Conservation (phyloP, 2,113 vertebrate genomes). For the Gnathonemus longibarbis region DNA sequence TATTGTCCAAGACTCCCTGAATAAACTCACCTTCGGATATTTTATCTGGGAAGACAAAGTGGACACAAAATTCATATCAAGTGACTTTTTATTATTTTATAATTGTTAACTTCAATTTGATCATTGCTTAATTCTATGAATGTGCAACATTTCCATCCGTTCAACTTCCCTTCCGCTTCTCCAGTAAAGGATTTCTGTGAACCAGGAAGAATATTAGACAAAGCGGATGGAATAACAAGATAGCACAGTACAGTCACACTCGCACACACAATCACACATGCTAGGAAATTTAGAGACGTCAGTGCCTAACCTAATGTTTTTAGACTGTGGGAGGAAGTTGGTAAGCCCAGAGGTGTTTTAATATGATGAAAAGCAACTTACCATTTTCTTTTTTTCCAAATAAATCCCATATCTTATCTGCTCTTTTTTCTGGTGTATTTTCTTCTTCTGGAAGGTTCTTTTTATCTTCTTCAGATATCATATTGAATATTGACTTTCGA, state of each 20-base stretch:
- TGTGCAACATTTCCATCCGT: neutral
- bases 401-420: conserved; percentile 75
- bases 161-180: neutral
- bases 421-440: conserved; percentile 74
- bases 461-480: conserved; percentile 69
- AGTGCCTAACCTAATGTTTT: neutral
- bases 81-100: neutral
- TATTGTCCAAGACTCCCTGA: conserved; percentile 77
- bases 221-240: neutral
- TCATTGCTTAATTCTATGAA: neutral
- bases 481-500: conserved; percentile 80
- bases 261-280: neutral
- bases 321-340: neutral
- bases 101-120: neutral
- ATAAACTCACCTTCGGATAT: conserved; percentile 80
- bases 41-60: conserved; percentile 63
- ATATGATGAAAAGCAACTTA: conserved; percentile 41
- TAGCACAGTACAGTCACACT: neutral
- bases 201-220: neutral
- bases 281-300: neutral
- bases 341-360: neutral
- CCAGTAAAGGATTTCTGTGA: neutral
- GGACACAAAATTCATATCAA: neutral
- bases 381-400: conserved; percentile 80
- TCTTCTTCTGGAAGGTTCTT: conserved; percentile 72